These are phyloP conservation scores for Tautogolabrus adspersus DNA, from an alignment of 2,113 vertebrate species.

Conservation along the genomic window DNA sequence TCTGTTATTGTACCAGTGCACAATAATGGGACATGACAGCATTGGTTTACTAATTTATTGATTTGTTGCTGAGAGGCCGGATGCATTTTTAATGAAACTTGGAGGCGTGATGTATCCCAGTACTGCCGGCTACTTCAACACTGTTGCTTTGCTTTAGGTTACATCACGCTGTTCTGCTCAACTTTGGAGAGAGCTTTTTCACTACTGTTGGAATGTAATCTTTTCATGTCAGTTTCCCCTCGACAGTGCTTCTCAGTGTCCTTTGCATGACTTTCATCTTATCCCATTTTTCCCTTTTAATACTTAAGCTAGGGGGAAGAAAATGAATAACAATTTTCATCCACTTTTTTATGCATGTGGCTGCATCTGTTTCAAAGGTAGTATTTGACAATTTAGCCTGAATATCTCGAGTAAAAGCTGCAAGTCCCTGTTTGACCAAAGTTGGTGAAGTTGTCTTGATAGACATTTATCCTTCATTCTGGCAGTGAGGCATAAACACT, in stretches of 20 bases:
- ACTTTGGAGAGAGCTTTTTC: not conserved
- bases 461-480: slow-evolving; percentile 7
- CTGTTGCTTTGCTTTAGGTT: slow-evolving; percentile 34
- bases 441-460: slow-evolving; percentile 1
- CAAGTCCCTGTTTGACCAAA: not conserved
- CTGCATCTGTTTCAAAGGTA: not conserved
- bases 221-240: slow-evolving; percentile 26
- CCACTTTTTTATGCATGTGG: not conserved
- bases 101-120: slow-evolving; percentile 22
- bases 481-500: not conserved
- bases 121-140: slow-evolving; percentile 19
- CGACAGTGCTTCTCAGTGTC: slow-evolving; percentile 11
- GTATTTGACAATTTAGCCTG: not conserved
- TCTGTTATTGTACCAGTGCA: slow-evolving; percentile 24
- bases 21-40: slow-evolving; percentile 26
- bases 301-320: not conserved
- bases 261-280: slow-evolving; percentile 42
- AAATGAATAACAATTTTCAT: not conserved
- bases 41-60: slow-evolving; percentile 71
- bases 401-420: not conserved
- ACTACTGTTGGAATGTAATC: slow-evolving; percentile 11
- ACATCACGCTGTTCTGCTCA: slow-evolving; percentile 25
- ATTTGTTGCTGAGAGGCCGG: slow-evolving; percentile 56
- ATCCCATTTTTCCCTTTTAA: not conserved
- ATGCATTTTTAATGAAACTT: slow-evolving; percentile 74